Evolutionary conservation across 2,113 vertebrate genomes (phyloP).

Genomic region (Siniperca knerii): DNA sequence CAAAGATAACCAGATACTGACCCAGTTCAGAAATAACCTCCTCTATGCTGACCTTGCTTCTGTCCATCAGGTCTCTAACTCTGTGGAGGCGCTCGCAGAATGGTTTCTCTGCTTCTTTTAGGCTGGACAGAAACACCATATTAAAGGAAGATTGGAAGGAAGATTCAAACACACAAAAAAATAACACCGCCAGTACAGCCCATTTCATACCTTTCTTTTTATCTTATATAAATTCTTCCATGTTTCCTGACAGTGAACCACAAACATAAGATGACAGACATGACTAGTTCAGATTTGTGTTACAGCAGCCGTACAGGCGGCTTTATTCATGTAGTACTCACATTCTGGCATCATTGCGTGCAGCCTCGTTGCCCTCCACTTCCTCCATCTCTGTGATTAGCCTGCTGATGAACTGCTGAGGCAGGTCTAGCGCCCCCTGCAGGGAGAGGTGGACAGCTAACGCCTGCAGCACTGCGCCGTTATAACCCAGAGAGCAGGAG

Average conservation of each 20-base stretch:
- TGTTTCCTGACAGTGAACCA: neutral
- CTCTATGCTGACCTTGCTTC: constrained; percentile 89
- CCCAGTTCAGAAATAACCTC: constrained; percentile 95
- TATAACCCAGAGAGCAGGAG: constrained; percentile 96
- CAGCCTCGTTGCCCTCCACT: constrained; percentile 89
- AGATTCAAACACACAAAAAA: neutral
- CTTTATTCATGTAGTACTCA: constrained; percentile 72
- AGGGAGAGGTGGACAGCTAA: constrained; percentile 94
- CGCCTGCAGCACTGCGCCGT: constrained; percentile 95
- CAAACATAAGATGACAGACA: neutral
- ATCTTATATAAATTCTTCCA: neutral
- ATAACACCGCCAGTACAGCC: no score
- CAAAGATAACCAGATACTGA: constrained; percentile 73
- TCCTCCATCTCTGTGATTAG: constrained; percentile 95
- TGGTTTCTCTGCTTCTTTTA: constrained; percentile 93
- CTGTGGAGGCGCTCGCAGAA: constrained; percentile 93
- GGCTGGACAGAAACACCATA: constrained; percentile 77
- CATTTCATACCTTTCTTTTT: neutral
- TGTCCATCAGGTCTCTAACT: constrained; percentile 92
- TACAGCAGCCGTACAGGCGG: neutral
- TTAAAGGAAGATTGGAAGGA: neutral
- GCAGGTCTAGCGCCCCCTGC: constrained; percentile 86
- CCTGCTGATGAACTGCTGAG: constrained; percentile 89
- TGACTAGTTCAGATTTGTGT: neutral
- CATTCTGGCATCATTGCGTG: constrained; percentile 91